These are phyloP conservation scores for Helicolenus hilgendorfi DNA, from an alignment of 2,797 vertebrate genomes.

Conservation along the genomic window DNA sequence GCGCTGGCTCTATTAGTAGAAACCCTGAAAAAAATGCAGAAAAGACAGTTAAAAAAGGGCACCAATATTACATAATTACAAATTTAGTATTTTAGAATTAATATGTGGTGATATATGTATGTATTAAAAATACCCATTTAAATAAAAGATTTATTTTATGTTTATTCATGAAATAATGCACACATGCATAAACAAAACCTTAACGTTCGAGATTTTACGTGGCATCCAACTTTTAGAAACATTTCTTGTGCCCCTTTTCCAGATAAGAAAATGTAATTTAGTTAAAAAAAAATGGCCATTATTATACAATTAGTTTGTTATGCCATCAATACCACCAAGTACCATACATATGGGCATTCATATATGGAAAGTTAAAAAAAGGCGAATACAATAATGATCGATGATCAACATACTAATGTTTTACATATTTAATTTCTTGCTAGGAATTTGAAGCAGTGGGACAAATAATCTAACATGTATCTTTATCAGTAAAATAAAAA, in stretches of 20 bases:
- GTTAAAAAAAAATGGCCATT: not conserved
- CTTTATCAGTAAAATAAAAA: not conserved
- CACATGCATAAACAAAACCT: not conserved
- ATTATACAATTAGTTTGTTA: not conserved
- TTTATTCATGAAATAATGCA: not conserved
- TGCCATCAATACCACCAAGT: not conserved
- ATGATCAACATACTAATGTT: not conserved
- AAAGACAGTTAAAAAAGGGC: not conserved
- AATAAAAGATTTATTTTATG: not conserved
- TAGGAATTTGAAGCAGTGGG: not conserved
- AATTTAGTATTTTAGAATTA: not conserved
- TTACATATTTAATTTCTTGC: not conserved
- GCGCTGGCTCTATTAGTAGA: not conserved
- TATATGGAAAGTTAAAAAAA: not conserved
- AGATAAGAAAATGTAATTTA: not conserved
- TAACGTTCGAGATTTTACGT: not conserved
- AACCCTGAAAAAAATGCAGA: not conserved
- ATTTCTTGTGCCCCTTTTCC: not conserved
- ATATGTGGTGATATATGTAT: not conserved
- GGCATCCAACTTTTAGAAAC: not conserved
- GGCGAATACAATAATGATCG: not conserved
- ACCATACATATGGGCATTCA: not conserved
- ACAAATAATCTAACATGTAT: not conserved
- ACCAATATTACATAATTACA: no score
- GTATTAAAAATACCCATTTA: not conserved